These are phyloP conservation scores for Vicugna pacos DNA, from an alignment of 2,113 vertebrate genomes.

Conservation along the genomic window DNA sequence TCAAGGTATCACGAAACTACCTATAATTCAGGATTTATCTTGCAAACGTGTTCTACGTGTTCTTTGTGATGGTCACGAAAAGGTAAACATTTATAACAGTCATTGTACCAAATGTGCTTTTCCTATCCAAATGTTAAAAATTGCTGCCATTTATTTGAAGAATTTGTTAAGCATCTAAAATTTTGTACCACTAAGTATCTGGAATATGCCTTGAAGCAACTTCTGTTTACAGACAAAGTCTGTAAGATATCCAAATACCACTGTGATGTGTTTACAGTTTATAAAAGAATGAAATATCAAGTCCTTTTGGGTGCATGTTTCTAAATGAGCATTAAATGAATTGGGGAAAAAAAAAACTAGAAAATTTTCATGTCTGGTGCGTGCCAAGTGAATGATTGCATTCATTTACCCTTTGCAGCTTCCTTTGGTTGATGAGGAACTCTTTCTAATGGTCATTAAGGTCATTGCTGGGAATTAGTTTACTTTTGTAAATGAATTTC, in stretches of 20 bases:
- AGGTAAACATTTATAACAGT: background rate
- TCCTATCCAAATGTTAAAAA: conserved; percentile 60
- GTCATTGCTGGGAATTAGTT: conserved; percentile 48
- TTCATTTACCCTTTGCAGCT: conserved; percentile 45
- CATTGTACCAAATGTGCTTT: conserved; percentile 44
- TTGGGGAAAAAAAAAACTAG: background rate
- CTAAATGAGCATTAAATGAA: conserved; percentile 74
- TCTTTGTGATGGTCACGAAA: conserved; percentile 32
- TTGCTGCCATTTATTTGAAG: conserved; percentile 73
- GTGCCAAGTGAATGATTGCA: conserved; percentile 37
- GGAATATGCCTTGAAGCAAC: conserved; percentile 74
- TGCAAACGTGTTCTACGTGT: conserved; percentile 58
- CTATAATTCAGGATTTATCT: conserved; percentile 51
- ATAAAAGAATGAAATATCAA: conserved; percentile 69
- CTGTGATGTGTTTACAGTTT: conserved; percentile 71
- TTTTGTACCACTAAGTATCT: conserved; percentile 64
- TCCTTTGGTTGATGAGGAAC: background rate
- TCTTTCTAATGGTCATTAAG: conserved; percentile 44
- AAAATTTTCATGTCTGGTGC: conserved; percentile 35
- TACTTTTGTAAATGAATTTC: conserved; percentile 71
- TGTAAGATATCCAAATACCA: conserved; percentile 79
- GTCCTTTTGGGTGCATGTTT: conserved; percentile 66
- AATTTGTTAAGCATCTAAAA: conserved; percentile 70
- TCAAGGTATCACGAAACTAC: conserved; percentile 40
- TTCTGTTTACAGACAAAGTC: conserved; percentile 78